Conservation (phyloP, 2,113 vertebrate genomes). For the Rhinogobius similis region DNA sequence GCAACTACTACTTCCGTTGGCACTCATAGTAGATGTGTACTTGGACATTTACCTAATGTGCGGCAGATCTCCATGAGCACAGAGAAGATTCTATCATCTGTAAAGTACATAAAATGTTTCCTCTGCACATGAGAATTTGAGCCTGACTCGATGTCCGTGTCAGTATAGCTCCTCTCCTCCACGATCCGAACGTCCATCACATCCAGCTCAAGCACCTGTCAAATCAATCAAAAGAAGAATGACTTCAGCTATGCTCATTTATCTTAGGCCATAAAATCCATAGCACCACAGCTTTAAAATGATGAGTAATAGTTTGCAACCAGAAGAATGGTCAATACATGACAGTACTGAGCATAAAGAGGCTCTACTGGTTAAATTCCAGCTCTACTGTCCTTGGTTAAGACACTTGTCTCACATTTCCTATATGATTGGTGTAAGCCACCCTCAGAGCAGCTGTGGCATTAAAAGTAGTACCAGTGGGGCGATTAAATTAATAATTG, state of each 20-base stretch:
- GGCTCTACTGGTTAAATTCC: too few relatives aligned
- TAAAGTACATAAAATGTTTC: conserved; percentile 91
- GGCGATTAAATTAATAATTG: too few relatives aligned
- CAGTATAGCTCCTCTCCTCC: conserved; percentile 76
- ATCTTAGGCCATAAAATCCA: not conserved
- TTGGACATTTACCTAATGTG: conserved; percentile 75
- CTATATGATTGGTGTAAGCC: too few relatives aligned
- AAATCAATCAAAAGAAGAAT: not conserved
- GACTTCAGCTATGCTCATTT: not conserved
- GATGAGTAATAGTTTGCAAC: not conserved
- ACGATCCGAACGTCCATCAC: conserved; percentile 85
- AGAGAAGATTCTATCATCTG: conserved; percentile 81
- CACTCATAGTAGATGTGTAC: not conserved
- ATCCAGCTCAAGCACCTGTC: conserved; percentile 86
- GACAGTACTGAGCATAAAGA: not conserved
- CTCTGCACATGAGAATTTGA: conserved; percentile 56
- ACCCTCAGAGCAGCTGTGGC: too few relatives aligned
- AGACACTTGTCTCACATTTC: too few relatives aligned
- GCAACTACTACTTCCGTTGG: not conserved
- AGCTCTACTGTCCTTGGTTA: too few relatives aligned
- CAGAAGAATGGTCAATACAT: not conserved
- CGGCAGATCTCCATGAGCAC: conserved; percentile 85
- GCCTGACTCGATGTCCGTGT: conserved; percentile 13
- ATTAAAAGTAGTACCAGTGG: too few relatives aligned
- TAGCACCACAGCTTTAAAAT: not conserved